phyloP scores from a whole-genome alignment of 2,797 vertebrate species.

The Dryobates pubescens region DNA sequence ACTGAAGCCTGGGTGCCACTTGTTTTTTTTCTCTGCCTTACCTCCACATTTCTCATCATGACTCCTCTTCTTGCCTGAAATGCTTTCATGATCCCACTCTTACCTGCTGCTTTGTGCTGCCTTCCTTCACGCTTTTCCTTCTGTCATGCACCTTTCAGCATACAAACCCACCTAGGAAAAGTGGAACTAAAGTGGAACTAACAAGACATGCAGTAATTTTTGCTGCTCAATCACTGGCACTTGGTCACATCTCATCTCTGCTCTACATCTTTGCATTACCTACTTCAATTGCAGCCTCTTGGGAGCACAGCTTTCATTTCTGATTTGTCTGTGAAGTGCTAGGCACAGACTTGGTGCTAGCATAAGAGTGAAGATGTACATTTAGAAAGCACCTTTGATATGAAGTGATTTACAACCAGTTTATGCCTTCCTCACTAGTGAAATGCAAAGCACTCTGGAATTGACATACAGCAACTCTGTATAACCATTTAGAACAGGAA shows the following conservation, averaged over 20 bases:
- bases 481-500: constrained; percentile 19
- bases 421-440: constrained; percentile 13
- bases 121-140: not conserved
- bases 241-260: not conserved
- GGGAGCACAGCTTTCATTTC: not conserved
- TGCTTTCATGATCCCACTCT: not conserved
- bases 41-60: not conserved
- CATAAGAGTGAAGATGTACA: not conserved
- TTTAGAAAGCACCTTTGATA: not conserved
- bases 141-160: not conserved
- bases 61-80: not conserved
- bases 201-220: not conserved
- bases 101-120: not conserved
- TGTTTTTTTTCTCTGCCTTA: not conserved
- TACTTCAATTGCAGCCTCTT: not conserved
- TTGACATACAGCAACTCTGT: constrained; percentile 17
- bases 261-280: not conserved
- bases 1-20: not conserved
- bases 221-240: not conserved
- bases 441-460: constrained; percentile 7
- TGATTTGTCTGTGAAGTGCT: not conserved
- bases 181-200: constrained; percentile 14
- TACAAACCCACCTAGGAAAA: not conserved
- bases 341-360: not conserved
- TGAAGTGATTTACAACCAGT: constrained; percentile 6